Percentiles rank a stretch among this genome's conserved stretches.
Conservation (phyloP, 2,797 vertebrate species). For the Lepus oiostolus region DNA sequence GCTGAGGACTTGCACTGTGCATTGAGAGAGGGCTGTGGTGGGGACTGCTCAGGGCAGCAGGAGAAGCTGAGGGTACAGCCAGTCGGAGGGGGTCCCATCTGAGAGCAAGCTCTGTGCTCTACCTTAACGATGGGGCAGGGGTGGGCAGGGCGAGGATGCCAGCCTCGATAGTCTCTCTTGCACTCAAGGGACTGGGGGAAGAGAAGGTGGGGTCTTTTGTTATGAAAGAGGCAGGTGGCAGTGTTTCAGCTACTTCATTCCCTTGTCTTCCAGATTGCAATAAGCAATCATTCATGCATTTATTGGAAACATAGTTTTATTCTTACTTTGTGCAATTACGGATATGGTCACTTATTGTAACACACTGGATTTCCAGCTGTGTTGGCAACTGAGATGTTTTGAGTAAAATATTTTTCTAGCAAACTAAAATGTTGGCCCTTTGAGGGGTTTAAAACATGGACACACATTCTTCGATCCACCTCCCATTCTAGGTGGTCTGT, state of each 20-base stretch:
- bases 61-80: neutral
- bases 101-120: neutral
- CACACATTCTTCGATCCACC: neutral
- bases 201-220: neutral
- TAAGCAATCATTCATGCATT: constrained; percentile 45
- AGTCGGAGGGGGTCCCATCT: neutral
- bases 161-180: neutral
- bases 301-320: constrained; percentile 43
- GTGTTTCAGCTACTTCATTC: constrained; percentile 17
- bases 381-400: neutral
- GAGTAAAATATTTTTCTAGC: neutral
- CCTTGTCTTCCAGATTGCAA: constrained; percentile 29
- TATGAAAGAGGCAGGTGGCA: neutral
- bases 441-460: neutral
- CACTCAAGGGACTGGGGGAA: neutral
- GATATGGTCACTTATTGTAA: constrained; percentile 13
- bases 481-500: neutral
- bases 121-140: neutral
- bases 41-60: neutral
- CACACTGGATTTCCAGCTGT: neutral
- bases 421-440: constrained; percentile 24
- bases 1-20: neutral
- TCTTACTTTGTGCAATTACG: constrained; percentile 22
- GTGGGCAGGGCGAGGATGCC: too few relatives aligned
- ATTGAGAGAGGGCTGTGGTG: neutral